A percentile compares a stretch with the other conserved stretches of the same genome.
phyloP scores from a whole-genome alignment of 2,888 invertebrate genomes.

The Julus scanicus region DNA sequence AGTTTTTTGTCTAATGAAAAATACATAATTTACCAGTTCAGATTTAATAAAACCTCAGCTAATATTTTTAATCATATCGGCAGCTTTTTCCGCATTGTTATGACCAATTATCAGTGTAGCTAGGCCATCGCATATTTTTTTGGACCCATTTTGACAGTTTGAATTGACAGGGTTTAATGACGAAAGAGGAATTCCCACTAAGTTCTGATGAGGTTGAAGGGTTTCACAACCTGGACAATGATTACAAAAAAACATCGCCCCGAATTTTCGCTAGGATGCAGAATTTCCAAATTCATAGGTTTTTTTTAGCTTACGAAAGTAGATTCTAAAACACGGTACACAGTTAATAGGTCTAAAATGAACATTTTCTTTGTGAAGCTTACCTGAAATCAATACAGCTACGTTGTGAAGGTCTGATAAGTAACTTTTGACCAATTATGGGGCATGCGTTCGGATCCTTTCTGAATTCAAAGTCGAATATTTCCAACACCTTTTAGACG shows the following conservation, averaged over 20 bases:
- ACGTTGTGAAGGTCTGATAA: constrained; percentile 83
- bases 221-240: constrained; percentile 25
- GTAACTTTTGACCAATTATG: constrained; percentile 89
- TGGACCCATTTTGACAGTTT: constrained; percentile 69
- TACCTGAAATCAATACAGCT: constrained; percentile 79
- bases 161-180: constrained; percentile 62
- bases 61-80: constrained; percentile 10
- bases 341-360: background rate
- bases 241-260: constrained; percentile 5
- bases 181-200: background rate
- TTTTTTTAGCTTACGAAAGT: background rate
- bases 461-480: constrained; percentile 72
- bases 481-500: constrained; percentile 78
- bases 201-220: background rate
- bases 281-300: constrained; percentile 13
- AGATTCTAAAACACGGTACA: background rate
- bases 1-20: too few relatives aligned
- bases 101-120: constrained; percentile 68
- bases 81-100: constrained; percentile 47
- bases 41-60: background rate
- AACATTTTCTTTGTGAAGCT: background rate
- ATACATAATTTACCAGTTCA: too few relatives aligned
- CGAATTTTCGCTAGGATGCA: background rate
- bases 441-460: constrained; percentile 89
- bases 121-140: constrained; percentile 67